A percentile compares a stretch with the other conserved stretches of the same genome.
Evolutionary conservation across 2,797 vertebrate species (phyloP).

Genomic region (Platyrinchus mystaceus): DNA sequence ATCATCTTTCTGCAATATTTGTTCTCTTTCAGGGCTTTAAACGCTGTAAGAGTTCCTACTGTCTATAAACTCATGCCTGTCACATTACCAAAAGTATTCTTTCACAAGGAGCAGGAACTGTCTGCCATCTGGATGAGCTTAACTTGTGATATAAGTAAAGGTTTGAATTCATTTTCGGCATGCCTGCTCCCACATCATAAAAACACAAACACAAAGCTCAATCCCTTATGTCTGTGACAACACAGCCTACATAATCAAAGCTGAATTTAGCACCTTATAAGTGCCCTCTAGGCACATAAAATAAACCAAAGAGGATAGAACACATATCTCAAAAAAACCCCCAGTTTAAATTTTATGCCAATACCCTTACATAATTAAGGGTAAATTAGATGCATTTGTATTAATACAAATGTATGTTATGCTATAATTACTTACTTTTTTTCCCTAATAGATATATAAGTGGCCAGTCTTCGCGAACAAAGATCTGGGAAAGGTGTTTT

Average conservation of each 20-base stretch:
- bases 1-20: neutral
- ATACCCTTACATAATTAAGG: neutral
- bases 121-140: constrained; percentile 25
- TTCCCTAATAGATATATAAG: neutral
- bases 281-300: neutral
- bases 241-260: neutral
- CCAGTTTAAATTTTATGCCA: neutral
- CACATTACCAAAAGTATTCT: neutral
- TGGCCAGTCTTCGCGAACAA: too few species aligned
- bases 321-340: accelerated
- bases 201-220: neutral
- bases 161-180: neutral
- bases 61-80: neutral
- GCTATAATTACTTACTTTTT: neutral
- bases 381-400: neutral
- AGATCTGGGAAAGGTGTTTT: too few species aligned
- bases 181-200: neutral
- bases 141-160: neutral
- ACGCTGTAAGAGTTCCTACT: neutral
- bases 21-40: neutral
- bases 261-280: neutral
- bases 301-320: neutral
- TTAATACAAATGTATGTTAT: neutral
- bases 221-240: neutral
- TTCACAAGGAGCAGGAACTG: neutral